Percentiles rank a stretch among this genome's conserved stretches.
These are phyloP conservation scores for Metridium senile DNA, from an alignment of 92 coral and sea anemone species.

Conservation along the genomic window DNA sequence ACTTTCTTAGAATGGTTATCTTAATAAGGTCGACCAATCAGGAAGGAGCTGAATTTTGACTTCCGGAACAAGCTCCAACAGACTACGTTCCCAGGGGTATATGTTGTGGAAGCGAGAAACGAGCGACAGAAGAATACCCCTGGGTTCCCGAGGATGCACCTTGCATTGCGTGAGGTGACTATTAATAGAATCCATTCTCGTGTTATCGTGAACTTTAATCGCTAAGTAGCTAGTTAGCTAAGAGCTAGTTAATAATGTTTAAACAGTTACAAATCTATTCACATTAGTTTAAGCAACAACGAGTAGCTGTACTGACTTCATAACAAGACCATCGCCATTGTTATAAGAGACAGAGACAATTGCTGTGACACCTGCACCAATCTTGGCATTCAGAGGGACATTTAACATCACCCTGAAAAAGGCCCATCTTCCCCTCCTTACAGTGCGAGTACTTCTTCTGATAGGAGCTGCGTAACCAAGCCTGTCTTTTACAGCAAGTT, in stretches of 20 bases:
- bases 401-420: conserved; percentile 15
- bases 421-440: conserved; percentile 9
- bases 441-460: neutral
- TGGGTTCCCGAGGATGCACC: too few species aligned
- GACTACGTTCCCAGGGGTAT: too few species aligned
- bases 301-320: conserved; percentile 29
- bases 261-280: too few species aligned
- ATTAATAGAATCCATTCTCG: too few species aligned
- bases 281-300: conserved; percentile 4
- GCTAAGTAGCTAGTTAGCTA: neutral
- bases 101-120: too few species aligned
- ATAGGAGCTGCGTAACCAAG: conserved; percentile 16
- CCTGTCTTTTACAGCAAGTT: conserved; percentile 48
- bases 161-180: too few species aligned
- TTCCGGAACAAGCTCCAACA: too few species aligned
- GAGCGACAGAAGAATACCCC: too few species aligned
- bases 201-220: too few species aligned
- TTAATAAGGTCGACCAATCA: too few species aligned
- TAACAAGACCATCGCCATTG: conserved; percentile 8
- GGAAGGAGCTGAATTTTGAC: too few species aligned
- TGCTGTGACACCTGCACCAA: conserved; percentile 29
- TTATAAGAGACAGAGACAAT: conserved; percentile 18
- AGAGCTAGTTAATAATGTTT: neutral
- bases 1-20: too few species aligned
- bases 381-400: conserved; percentile 14